Conservation (phyloP, 2,113 vertebrate genomes). For the Acrocephalus arundinaceus region DNA sequence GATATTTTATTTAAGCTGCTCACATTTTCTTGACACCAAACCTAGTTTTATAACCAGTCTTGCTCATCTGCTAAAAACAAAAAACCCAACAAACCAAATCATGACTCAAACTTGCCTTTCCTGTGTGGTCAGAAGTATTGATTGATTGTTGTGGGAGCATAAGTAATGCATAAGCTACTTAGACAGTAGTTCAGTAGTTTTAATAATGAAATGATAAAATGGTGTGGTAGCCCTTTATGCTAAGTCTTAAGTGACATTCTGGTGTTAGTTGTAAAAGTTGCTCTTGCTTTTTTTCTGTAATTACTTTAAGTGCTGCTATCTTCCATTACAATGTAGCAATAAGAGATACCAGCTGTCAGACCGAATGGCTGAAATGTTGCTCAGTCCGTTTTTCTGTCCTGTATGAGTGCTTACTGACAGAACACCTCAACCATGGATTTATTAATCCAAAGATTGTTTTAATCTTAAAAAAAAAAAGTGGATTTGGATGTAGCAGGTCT, state of each 20-base stretch:
- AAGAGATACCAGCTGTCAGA: neutral
- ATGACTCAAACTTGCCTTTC: neutral
- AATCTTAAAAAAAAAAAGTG: neutral
- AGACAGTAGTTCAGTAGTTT: neutral
- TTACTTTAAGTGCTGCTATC: neutral
- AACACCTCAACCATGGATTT: neutral
- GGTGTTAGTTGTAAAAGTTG: neutral
- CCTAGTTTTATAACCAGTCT: neutral
- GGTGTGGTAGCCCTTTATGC: neutral
- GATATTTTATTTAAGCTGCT: neutral
- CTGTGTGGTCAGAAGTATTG: neutral
- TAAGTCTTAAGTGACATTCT: neutral
- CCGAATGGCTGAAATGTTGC: neutral
- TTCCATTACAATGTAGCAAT: conserved; percentile 24
- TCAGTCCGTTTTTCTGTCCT: neutral
- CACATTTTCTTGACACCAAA: neutral
- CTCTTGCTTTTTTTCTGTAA: neutral
- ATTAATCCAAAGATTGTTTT: conserved; percentile 12
- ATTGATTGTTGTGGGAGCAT: neutral
- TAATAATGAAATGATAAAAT: neutral
- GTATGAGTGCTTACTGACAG: neutral
- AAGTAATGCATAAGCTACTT: neutral
- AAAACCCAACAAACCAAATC: neutral
- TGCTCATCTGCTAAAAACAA: neutral
- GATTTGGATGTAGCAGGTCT: neutral